Percentiles rank a stretch among this genome's conserved stretches.
Evolutionary conservation across 1,140 invertebrate genomes (phyloP).

Genomic region (Panulirus ornatus): DNA sequence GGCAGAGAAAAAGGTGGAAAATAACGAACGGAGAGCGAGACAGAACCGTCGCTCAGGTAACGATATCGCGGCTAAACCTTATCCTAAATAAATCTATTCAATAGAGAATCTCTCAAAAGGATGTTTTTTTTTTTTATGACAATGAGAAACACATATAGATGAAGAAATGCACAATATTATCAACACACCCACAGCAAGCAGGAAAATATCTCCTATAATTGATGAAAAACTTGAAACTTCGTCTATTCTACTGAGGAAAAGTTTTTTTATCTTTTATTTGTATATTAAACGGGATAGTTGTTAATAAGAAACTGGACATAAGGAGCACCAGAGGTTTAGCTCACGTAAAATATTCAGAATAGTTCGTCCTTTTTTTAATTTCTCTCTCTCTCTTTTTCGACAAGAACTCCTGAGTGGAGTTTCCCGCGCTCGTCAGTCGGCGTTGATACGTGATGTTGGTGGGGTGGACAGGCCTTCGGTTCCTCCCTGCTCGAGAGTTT

Average conservation of each 20-base stretch:
- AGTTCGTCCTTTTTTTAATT: too few species aligned
- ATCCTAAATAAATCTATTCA: constrained; percentile 61
- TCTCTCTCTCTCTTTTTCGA: too few species aligned
- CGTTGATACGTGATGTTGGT: too few species aligned
- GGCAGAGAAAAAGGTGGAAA: constrained; percentile 30
- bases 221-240: constrained; percentile 55
- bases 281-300: constrained; percentile 60
- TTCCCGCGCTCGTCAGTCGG: neutral
- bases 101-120: constrained; percentile 63
- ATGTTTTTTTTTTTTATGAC: constrained; percentile 40
- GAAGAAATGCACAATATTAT: constrained; percentile 70
- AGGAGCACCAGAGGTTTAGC: constrained; percentile 65
- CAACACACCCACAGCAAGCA: constrained; percentile 69
- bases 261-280: constrained; percentile 28
- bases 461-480: too few species aligned
- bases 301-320: constrained; percentile 65
- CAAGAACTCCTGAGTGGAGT: neutral
- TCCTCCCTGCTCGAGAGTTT: too few species aligned
- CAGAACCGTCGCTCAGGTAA: neutral
- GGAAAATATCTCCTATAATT: constrained; percentile 61
- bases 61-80: constrained; percentile 5
- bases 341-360: constrained; percentile 17
- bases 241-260: constrained; percentile 66
- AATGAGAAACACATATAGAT: constrained; percentile 67
- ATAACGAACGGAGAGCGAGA: neutral